Evolutionary conservation across 2,113 vertebrate genomes (phyloP), one percentile per base, ranked within the genome.

Genomic region (Clarias gariepinus): DNA sequence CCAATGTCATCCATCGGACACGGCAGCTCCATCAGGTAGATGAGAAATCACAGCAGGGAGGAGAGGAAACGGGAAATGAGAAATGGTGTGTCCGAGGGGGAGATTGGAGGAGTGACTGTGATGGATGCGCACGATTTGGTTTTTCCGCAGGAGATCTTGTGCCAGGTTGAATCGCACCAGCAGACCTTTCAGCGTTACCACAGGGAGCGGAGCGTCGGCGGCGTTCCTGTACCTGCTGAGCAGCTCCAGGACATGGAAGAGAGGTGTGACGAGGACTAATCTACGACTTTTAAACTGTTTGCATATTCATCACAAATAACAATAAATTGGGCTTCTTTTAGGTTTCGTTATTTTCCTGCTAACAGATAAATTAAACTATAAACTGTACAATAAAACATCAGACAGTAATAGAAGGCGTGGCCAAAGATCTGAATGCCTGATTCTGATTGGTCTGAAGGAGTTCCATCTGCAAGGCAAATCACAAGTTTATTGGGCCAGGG

Each of bases 241-340:
- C 98, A 99, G 88, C 95, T 99, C 88, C 97, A 98, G 83, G 98
- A 99, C 91, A 97, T 99, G 95, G 96, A 97, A 74, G 97, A 99
- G 91, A 96, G 98, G 98, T 87, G 64, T 21, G 78, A 60, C 8
- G 36, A 57, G 12, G 28, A 23, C 63, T 10, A 66, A 58, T 47
- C 47, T 47, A 7, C 7, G 47, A 47, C 47, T 23, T 23, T n/a
- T 28, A 12, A 23, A 64, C 25, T 10, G 11, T 61, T 61, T 23
- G 60, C 10, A 23, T 63, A 23, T 63, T 63, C 25, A 63, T 23
- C 8, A 63, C 21, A 63, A 61, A 63, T 11, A 63, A 63, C 10
- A 3, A 25, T 21, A 8, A 61, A 61, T 16, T 57, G 16, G 13
- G 55, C 15, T 57, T 16, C 15, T 63, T 61, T 61, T 61, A 8